Conservation (phyloP, 2,888 invertebrate species). For the Zootermopsis nevadensis region DNA sequence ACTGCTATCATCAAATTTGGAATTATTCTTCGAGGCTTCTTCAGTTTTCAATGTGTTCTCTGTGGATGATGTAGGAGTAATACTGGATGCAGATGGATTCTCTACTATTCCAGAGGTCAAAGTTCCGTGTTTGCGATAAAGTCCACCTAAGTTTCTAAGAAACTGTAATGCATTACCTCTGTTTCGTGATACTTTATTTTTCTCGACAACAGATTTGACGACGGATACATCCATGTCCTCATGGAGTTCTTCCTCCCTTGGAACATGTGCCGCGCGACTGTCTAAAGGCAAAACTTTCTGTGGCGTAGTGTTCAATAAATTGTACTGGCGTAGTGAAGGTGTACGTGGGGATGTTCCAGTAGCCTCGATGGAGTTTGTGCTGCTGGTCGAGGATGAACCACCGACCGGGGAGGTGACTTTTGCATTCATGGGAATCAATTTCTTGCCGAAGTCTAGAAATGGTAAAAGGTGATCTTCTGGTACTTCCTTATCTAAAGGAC, state of each 20-base stretch:
- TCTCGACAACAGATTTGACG: conserved; percentile 68
- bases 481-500: conserved; percentile 72
- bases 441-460: conserved; percentile 78
- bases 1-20: not conserved
- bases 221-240: conserved; percentile 73
- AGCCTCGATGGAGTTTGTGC: conserved; percentile 58
- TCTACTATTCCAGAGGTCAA: not conserved
- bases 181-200: conserved; percentile 67
- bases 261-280: conserved; percentile 16
- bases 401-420: not conserved
- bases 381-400: conserved; percentile 53
- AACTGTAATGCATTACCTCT: conserved; percentile 57
- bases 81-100: not conserved
- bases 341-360: conserved; percentile 1
- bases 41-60: not conserved
- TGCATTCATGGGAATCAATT: conserved; percentile 61
- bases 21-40: not conserved
- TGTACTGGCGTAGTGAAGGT: not conserved
- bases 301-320: not conserved
- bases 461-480: conserved; percentile 76
- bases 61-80: not conserved
- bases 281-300: not conserved
- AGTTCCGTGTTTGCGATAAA: conserved; percentile 13
- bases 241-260: conserved; percentile 67
- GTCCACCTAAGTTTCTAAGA: conserved; percentile 7